Conservation (phyloP, 2,113 vertebrate genomes). For the Mustela nigripes region DNA sequence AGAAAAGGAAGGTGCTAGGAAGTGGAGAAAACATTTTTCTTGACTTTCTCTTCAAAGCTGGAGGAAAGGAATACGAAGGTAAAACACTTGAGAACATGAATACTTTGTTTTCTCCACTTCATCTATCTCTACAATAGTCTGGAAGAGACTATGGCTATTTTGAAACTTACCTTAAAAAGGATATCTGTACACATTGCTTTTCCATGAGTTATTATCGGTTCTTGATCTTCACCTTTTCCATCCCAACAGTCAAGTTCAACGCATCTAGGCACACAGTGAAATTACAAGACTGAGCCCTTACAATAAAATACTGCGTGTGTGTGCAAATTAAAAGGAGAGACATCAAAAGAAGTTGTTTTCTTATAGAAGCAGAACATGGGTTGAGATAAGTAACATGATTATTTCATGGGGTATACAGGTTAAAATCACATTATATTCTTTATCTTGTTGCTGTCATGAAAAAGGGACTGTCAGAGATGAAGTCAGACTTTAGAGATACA, state of each 20-base stretch:
- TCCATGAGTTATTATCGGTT: constrained; percentile 99
- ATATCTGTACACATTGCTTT: constrained; percentile 99
- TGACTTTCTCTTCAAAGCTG: constrained; percentile 23
- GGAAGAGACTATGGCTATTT: not conserved
- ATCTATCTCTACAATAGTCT: not conserved
- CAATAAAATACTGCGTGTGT: not conserved
- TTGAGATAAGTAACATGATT: not conserved
- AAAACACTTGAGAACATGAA: not conserved
- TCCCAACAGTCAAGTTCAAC: constrained; percentile 99
- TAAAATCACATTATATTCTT: not conserved
- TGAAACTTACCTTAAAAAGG: constrained; percentile 94
- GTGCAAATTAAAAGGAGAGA: not conserved
- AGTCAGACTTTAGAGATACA: not conserved
- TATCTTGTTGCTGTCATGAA: not conserved
- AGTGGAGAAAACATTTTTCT: not conserved
- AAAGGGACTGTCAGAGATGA: not conserved
- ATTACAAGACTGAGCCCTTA: not conserved
- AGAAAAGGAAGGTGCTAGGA: not conserved
- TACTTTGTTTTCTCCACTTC: not conserved
- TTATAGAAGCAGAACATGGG: not conserved
- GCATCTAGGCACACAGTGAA: constrained; percentile 89
- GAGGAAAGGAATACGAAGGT: not conserved
- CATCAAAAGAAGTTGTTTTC: not conserved
- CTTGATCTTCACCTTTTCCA: constrained; percentile 99
- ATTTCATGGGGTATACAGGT: not conserved